Conservation (phyloP, 2,888 invertebrate species). For the Drosophila atroscutellata region DNA sequence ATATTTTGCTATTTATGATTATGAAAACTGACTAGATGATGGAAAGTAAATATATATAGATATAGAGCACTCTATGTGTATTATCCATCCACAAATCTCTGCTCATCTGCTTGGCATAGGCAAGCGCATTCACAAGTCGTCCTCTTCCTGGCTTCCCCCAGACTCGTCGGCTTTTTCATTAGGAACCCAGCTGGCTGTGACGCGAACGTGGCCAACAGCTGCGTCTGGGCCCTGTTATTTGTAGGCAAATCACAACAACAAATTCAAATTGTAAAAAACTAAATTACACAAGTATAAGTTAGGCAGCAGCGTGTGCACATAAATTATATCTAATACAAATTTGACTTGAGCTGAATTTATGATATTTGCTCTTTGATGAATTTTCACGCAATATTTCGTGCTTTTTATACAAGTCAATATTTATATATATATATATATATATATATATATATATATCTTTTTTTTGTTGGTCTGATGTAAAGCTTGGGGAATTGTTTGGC, state of each 20-base stretch:
- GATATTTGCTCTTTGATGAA: slow-evolving; percentile 50
- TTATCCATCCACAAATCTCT: neutral
- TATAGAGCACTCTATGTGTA: no score
- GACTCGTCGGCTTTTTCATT: slow-evolving; percentile 40
- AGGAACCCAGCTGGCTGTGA: slow-evolving; percentile 53
- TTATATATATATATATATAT: slow-evolving; percentile 47
- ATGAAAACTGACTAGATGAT: neutral
- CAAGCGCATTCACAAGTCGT: slow-evolving; percentile 27
- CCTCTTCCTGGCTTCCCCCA: neutral
- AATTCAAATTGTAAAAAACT: slow-evolving; percentile 74
- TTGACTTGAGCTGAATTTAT: slow-evolving; percentile 56
- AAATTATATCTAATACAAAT: slow-evolving; percentile 64
- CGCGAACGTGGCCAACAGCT: slow-evolving; percentile 58
- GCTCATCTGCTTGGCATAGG: neutral
- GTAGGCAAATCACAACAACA: slow-evolving; percentile 15
- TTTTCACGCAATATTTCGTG: slow-evolving; percentile 24
- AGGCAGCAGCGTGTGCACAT: slow-evolving; percentile 41
- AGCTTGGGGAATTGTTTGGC: slow-evolving; percentile 46
- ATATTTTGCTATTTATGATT: neutral
- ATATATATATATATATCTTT: slow-evolving; percentile 5
- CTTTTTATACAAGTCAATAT: slow-evolving; percentile 48
- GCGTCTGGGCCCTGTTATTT: slow-evolving; percentile 25
- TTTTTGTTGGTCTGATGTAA: slow-evolving; percentile 22
- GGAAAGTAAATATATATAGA: neutral
- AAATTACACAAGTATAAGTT: slow-evolving; percentile 69